Evolutionary conservation across 2,113 vertebrate species (phyloP), one percentile per base, ranked within the genome.

Genomic region (Cavia porcellus): DNA sequence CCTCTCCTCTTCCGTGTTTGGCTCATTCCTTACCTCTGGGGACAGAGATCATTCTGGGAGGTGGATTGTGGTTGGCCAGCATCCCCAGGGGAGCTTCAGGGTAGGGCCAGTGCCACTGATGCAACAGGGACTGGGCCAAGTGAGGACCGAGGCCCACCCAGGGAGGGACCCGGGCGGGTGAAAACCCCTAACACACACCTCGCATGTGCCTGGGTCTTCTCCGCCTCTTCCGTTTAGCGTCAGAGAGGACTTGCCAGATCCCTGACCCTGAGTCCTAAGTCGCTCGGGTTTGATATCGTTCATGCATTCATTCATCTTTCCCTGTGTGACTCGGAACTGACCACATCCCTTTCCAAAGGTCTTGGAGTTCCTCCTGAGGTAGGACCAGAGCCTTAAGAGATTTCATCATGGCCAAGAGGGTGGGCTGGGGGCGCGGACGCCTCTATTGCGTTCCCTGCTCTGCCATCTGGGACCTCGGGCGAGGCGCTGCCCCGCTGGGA

Each of bases 71-170:
- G 35, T 5, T n/a, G 86, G 8, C 24, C 42, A 79, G 38, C 4
- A 0, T 12, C 17, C 32, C 70, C 0, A 9, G 6, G 15, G 47
- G 66, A 59, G 75, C 61, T 30, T n/a, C 32, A 17, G 75, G 64
- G 59, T 1, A 11, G 47, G 19, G 55, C 25, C 72, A 52, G 52
- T 4, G 8, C 55, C 74, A 28, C 5, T 7, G 72, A 66, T 68
- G 52, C 7, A 10, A 13, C 30, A 0, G 0, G n/a, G 28, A 52
- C 59, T 8, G 32, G 81, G 61, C 7, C 12, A 35, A 38, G 72
- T 1, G 6, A 50, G 22, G 32, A 15, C 14, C 77, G 52, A n/a
- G 42, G 3, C 22, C 4, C 61, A 15, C 72, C 13, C 15, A 17
- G 1, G 61, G 66, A 89, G 42, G 70, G 68, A 5, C 1, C 1